Evolutionary conservation across 2,113 vertebrate genomes (phyloP).

Genomic region (Lophochroa leadbeateri): DNA sequence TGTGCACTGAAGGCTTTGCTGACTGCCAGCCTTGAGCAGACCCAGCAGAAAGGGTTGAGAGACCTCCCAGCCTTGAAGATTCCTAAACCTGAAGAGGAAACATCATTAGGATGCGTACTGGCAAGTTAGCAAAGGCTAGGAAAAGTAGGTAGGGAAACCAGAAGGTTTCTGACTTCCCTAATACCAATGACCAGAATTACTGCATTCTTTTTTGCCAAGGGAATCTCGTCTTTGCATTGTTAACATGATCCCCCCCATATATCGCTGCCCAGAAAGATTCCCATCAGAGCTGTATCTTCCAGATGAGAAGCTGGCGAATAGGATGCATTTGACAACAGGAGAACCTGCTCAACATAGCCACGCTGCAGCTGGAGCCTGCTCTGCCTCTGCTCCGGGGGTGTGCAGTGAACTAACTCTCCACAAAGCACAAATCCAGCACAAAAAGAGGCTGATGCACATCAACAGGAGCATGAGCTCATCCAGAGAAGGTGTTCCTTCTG

Average conservation of each 20-base stretch:
- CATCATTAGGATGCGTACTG: not conserved
- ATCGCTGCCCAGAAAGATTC: not conserved
- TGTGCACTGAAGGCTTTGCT: not conserved
- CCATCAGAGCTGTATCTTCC: not conserved
- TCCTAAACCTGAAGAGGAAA: not conserved
- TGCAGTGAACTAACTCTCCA: not conserved
- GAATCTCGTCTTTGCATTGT: not conserved
- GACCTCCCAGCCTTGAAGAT: not conserved
- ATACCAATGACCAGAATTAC: not conserved
- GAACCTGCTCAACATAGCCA: not conserved
- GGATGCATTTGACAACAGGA: not conserved
- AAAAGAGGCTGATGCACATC: not conserved
- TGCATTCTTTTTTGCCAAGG: not conserved
- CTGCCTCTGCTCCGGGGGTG: not conserved
- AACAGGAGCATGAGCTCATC: not conserved
- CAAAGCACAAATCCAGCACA: not conserved
- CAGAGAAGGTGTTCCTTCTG: constrained; percentile 1
- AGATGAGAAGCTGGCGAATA: not conserved
- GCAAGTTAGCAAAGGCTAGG: not conserved
- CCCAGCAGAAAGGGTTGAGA: not conserved
- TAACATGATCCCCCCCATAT: not conserved
- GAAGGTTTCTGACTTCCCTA: not conserved
- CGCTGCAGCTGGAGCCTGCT: not conserved
- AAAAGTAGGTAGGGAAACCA: not conserved
- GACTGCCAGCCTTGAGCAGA: not conserved